A percentile compares a stretch with the other conserved stretches of the same genome.
Conservation (phyloP, 2,797 vertebrate species). For the Halcyon chelicuti region DNA sequence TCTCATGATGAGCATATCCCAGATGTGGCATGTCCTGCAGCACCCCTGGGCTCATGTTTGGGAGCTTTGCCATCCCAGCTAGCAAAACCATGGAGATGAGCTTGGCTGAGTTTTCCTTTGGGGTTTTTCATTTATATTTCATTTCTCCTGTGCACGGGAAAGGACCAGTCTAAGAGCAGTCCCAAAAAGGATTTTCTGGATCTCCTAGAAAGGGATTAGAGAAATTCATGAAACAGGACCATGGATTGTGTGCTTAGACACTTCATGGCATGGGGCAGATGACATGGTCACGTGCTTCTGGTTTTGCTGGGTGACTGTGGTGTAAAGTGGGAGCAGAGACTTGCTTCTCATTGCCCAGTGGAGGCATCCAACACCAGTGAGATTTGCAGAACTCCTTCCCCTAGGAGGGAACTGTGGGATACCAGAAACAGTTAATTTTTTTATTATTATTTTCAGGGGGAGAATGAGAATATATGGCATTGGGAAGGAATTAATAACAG, state of each 20-base stretch:
- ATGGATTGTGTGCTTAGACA: rapidly evolving
- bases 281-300: rapidly evolving
- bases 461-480: neutral
- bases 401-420: neutral
- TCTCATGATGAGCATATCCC: neutral
- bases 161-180: neutral
- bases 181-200: neutral
- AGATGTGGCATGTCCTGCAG: neutral
- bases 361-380: neutral
- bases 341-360: neutral
- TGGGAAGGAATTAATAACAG: neutral
- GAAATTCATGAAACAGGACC: neutral
- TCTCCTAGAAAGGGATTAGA: neutral
- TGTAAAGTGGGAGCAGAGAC: neutral
- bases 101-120: neutral
- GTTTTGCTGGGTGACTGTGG: neutral
- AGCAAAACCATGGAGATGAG: neutral
- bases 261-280: neutral
- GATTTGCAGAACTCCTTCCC: neutral
- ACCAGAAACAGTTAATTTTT: rapidly evolving
- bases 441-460: neutral
- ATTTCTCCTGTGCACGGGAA: neutral
- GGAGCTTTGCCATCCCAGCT: neutral
- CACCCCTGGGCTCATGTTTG: rapidly evolving
- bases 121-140: neutral